Evolutionary conservation across 2,888 invertebrate species (phyloP).

Genomic region (Pterobdella sp.): DNA sequence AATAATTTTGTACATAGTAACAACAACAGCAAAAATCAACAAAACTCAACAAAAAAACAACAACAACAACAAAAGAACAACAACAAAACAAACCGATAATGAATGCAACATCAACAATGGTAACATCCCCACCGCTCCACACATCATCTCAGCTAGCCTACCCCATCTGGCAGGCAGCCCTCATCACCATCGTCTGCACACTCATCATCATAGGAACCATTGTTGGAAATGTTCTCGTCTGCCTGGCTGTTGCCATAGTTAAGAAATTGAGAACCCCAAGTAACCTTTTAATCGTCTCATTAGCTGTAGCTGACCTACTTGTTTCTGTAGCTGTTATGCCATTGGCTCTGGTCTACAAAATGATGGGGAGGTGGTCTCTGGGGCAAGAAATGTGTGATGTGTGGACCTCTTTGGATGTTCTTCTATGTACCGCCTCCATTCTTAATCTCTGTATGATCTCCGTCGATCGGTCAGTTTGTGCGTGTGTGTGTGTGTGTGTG

Average conservation of each 20-base stretch:
- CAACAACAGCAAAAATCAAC: not conserved
- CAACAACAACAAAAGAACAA: not conserved
- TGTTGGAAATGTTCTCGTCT: slow-evolving; percentile 54
- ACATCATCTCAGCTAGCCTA: not conserved
- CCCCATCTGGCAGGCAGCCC: slow-evolving; percentile 31
- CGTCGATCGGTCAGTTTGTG: slow-evolving; percentile 68
- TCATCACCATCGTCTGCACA: slow-evolving; percentile 41
- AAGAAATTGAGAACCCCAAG: slow-evolving; percentile 52
- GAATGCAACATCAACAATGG: not conserved
- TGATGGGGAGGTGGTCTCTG: slow-evolving; percentile 48
- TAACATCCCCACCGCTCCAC: not conserved
- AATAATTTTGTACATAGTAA: no score
- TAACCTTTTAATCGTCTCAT: slow-evolving; percentile 45
- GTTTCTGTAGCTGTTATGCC: slow-evolving; percentile 57
- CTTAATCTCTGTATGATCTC: slow-evolving; percentile 56
- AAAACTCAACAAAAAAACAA: not conserved
- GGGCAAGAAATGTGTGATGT: slow-evolving; percentile 52
- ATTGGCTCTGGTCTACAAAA: slow-evolving; percentile 51
- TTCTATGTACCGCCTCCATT: slow-evolving; percentile 55
- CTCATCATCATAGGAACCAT: slow-evolving; percentile 52
- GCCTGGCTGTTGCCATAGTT: slow-evolving; percentile 55
- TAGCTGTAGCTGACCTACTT: slow-evolving; percentile 56
- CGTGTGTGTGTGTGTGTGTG: slow-evolving; percentile 76
- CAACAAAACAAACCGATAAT: not conserved
- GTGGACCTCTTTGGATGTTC: slow-evolving; percentile 55